Percentiles rank a stretch among this genome's conserved stretches.
Conservation (phyloP, 2,888 invertebrate species). For the Hydropsyche betteni region DNA sequence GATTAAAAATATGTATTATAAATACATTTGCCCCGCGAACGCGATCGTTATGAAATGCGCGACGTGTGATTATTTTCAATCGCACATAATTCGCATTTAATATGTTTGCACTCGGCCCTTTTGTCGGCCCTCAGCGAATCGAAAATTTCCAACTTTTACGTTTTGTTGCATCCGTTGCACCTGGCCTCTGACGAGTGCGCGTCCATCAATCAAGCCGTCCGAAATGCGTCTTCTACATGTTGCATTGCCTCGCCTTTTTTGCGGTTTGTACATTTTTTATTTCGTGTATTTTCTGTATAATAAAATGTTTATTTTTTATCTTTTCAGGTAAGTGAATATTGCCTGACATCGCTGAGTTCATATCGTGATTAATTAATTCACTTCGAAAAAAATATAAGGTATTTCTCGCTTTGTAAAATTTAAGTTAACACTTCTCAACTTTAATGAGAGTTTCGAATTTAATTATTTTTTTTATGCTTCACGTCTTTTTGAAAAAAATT, state of each 20-base stretch:
- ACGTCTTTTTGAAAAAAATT: no score
- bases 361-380: not conserved
- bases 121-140: no score
- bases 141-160: not conserved
- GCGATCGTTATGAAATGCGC: not conserved
- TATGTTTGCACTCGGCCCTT: slow-evolving; percentile 7
- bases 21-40: slow-evolving; percentile 16
- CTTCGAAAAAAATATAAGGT: no score
- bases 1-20: slow-evolving; percentile 15
- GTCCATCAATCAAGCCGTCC: slow-evolving; percentile 29
- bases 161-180: not conserved
- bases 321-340: slow-evolving; percentile 23
- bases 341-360: not conserved
- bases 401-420: no score
- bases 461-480: no score
- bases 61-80: slow-evolving; percentile 11
- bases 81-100: slow-evolving; percentile 18
- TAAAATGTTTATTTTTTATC: not conserved
- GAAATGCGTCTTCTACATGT: slow-evolving; percentile 1
- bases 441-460: no score
- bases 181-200: not conserved
- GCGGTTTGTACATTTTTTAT: not conserved
- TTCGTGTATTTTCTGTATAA: not conserved
- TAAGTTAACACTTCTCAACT: no score
- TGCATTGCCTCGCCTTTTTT: slow-evolving; percentile 11